Base-by-base conservation (phyloP, 2,888 invertebrate species). In the Apamea sordens region DNA sequence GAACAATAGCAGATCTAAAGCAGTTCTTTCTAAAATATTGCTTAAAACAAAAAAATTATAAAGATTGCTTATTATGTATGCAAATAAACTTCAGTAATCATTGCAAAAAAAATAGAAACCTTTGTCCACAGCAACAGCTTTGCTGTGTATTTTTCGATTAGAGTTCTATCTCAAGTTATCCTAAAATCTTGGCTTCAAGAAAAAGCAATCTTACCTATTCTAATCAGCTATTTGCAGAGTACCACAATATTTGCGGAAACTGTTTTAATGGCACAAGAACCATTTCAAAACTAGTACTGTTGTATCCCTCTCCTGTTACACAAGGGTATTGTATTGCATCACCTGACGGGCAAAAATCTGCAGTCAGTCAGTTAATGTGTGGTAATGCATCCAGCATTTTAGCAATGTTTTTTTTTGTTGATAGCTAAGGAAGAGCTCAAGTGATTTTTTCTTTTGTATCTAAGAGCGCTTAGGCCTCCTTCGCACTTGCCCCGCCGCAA, bases 221-320 rank as follows among this genome's bases (percentile, higher is more conserved):
- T 11, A 3, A 56, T 56, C 24, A n/a, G 56, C 56, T 56, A 56
- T 56, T 56, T n/a, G 24, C 10, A 56, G 56, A 56, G 11, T 32
- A 11, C 4, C n/a, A 44, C 36, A 47, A 73, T 64, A 13, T 28
- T 28, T 65, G 5, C 2, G n/a, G 15, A 65, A 44, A 59, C 36
- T 80, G 41, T 44, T 44, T 8, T 41, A 36, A 56, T 64, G 5
- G 21, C 28, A 67, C 0, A 0, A 67, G 15, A n/a, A 59, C 36
- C 47, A 67, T 59, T 59, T 59, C 11, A 74, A 32, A 65, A 32
- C 41, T 59, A 56, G 11, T 24, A 50, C 50, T 44, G 8, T 32
- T 65, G n/a, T 67, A 65, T 82, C 32, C 15, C 68, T 47, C 15
- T 76, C n/a, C 36, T 68, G 10, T 68, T 67, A 63, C 6, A 68